These are phyloP conservation scores for Danio albolineatus DNA, from an alignment of 2,797 vertebrate species.

Conservation along the genomic window DNA sequence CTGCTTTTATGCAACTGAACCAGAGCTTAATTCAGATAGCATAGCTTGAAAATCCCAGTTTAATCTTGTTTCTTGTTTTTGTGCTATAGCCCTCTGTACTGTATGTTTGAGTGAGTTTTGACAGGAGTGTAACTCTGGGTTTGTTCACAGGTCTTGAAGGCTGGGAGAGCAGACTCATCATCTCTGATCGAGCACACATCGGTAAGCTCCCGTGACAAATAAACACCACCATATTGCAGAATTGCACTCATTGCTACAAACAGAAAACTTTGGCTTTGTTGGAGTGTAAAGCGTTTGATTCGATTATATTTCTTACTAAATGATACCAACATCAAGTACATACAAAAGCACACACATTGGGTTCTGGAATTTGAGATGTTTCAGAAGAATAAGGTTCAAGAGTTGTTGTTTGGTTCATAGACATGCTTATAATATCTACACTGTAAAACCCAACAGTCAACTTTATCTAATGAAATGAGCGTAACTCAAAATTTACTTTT, in stretches of 20 bases:
- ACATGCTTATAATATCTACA: no score
- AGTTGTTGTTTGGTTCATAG: not conserved
- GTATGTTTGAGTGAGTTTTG: not conserved
- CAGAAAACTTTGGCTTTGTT: not conserved
- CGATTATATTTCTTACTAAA: not conserved
- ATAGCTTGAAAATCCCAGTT: no score
- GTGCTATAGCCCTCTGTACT: no score
- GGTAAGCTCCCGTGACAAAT: slow-evolving; percentile 78
- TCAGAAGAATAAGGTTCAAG: not conserved
- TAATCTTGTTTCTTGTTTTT: no score
- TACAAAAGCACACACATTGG: not conserved
- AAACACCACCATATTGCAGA: not conserved
- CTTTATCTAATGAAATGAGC: no score
- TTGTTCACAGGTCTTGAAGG: slow-evolving; percentile 87
- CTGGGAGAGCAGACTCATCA: slow-evolving; percentile 95
- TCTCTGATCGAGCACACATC: slow-evolving; percentile 98
- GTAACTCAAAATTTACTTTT: no score
- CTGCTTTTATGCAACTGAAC: no score
- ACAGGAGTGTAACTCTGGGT: slow-evolving; percentile 22
- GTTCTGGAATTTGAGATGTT: not conserved
- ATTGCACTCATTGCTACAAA: not conserved
- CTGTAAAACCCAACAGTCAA: no score
- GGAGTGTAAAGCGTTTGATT: not conserved
- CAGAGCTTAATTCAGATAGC: no score
- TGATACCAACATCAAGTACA: not conserved